Conservation (phyloP, 2,113 vertebrate species). For the Cebidichthys violaceus region DNA sequence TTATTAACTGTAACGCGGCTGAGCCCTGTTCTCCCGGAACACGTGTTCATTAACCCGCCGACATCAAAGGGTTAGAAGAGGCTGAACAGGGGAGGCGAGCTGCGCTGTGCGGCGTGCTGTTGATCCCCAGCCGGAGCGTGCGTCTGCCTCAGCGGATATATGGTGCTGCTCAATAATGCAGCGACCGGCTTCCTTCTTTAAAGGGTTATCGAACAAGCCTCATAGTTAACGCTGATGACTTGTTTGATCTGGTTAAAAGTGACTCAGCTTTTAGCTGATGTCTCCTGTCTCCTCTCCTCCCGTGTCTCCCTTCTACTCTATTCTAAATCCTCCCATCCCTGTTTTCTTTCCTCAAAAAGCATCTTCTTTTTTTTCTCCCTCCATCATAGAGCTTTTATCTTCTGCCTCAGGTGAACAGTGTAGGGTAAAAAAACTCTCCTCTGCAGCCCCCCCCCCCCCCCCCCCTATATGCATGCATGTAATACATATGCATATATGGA, state of each 20-base stretch:
- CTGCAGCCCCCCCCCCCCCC: background rate
- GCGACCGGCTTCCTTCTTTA: constrained; percentile 12
- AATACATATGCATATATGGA: constrained; percentile 46
- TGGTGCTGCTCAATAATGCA: constrained; percentile 55
- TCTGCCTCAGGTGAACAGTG: constrained; percentile 14
- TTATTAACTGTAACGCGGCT: background rate
- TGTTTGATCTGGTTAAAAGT: constrained; percentile 62
- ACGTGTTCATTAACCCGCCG: background rate
- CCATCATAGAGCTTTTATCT: constrained; percentile 21
- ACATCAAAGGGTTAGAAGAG: background rate
- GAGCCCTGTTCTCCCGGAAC: background rate
- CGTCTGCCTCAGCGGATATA: background rate
- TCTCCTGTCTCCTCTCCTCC: constrained; percentile 25
- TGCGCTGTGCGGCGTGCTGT: background rate
- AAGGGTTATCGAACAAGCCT: constrained; percentile 42
- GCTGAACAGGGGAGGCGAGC: background rate
- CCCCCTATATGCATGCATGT: background rate
- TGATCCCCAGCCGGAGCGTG: constrained; percentile 24
- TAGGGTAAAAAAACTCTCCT: background rate
- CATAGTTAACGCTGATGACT: constrained; percentile 51
- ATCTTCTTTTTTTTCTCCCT: background rate
- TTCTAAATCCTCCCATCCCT: constrained; percentile 39
- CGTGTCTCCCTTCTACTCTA: background rate
- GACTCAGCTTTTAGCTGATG: constrained; percentile 44
- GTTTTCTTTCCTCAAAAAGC: constrained; percentile 7